phyloP scores from a whole-genome alignment of 2,113 vertebrate species.

The Aspidoscelis tigris region DNA sequence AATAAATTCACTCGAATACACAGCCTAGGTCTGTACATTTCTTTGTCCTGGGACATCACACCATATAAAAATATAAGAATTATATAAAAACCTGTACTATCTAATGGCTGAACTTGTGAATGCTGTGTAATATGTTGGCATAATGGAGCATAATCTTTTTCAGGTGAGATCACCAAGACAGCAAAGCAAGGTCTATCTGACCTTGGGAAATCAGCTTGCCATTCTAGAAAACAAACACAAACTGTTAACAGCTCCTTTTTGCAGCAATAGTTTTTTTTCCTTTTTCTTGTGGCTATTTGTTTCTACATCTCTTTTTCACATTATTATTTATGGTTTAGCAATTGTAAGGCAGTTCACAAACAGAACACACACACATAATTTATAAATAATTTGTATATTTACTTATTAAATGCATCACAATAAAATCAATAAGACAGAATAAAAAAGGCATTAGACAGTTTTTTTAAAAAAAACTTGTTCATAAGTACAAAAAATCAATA shows the following conservation, averaged over 20 bases:
- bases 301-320: no score
- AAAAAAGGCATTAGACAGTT: no score
- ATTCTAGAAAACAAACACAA: slow-evolving; percentile 14
- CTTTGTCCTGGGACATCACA: fast-evolving
- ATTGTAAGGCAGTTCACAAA: no score
- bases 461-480: no score
- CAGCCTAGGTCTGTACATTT: no score
- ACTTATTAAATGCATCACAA: no score
- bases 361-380: no score
- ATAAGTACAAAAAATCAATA: no score
- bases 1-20: no score
- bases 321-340: no score
- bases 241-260: background rate
- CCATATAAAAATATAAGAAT: background rate
- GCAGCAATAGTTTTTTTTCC: background rate
- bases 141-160: slow-evolving; percentile 28
- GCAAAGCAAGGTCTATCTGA: slow-evolving; percentile 14
- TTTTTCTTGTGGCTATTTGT: background rate
- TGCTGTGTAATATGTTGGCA: slow-evolving; percentile 33
- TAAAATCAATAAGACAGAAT: no score
- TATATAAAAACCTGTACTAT: background rate
- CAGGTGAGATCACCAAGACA: slow-evolving; percentile 37
- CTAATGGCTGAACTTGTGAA: background rate
- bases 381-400: no score
- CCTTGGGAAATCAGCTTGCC: background rate